phyloP scores from a whole-genome alignment of 2,113 vertebrate species.

The Microtus ochrogaster region DNA sequence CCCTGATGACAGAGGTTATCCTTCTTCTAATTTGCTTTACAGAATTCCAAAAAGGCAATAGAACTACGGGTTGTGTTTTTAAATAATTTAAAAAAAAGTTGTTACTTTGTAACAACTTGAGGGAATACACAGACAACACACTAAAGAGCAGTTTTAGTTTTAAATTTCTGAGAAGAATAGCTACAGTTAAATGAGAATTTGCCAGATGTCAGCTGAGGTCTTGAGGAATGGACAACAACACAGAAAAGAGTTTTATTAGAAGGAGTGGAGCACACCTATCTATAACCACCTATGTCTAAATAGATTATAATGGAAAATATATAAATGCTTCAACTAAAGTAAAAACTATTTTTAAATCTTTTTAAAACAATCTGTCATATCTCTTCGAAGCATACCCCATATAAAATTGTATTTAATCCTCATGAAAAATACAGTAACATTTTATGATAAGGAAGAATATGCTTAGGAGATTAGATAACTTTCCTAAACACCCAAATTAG shows the following conservation, averaged over 20 bases:
- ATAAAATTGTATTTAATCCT: not conserved
- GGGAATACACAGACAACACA: not conserved
- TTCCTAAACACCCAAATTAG: not conserved
- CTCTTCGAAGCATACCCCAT: not conserved
- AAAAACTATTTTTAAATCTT: not conserved
- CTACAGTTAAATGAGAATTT: not conserved
- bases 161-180: not conserved
- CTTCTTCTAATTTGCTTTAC: constrained; percentile 63
- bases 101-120: not conserved
- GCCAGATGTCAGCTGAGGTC: not conserved
- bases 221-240: not conserved
- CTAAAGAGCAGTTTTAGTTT: constrained; percentile 4
- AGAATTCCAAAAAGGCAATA: constrained; percentile 8
- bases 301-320: not conserved
- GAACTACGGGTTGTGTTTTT: not conserved
- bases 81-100: constrained; percentile 8
- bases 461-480: not conserved
- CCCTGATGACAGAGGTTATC: constrained; percentile 47
- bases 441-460: constrained; percentile 8
- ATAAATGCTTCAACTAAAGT: not conserved
- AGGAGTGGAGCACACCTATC: not conserved
- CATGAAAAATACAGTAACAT: not conserved
- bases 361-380: not conserved
- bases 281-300: not conserved
- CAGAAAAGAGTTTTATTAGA: not conserved